phyloP scores from a whole-genome alignment of 2,888 invertebrate genomes.

The Syritta pipiens region DNA sequence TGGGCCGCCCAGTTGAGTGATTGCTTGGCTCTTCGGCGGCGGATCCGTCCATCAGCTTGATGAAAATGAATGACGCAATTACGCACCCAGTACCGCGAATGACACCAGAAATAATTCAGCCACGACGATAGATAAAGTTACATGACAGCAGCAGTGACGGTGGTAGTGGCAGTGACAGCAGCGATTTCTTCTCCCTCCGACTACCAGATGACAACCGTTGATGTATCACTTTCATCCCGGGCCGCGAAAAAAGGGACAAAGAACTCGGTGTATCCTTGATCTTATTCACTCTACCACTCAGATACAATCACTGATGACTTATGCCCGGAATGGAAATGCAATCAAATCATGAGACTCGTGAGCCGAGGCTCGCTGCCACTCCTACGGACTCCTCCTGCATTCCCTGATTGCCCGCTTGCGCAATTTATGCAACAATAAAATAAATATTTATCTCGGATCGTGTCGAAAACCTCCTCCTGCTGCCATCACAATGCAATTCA shows the following conservation, averaged over 20 bases:
- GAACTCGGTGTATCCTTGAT: slow-evolving; percentile 38
- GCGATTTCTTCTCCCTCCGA: neutral
- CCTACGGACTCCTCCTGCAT: slow-evolving; percentile 47
- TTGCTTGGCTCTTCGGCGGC: slow-evolving; percentile 23
- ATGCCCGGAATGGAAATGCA: slow-evolving; percentile 35
- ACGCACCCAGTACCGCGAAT: slow-evolving; percentile 60
- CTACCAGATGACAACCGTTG: slow-evolving; percentile 37
- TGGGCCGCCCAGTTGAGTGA: slow-evolving; percentile 23
- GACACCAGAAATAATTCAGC: slow-evolving; percentile 61
- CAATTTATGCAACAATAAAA: slow-evolving; percentile 75
- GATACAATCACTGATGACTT: slow-evolving; percentile 36
- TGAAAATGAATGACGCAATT: slow-evolving; percentile 68
- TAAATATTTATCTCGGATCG: slow-evolving; percentile 79
- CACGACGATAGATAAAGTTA: slow-evolving; percentile 62
- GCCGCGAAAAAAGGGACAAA: neutral
- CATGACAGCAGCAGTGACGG: slow-evolving; percentile 49
- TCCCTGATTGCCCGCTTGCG: slow-evolving; percentile 59
- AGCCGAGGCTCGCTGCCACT: slow-evolving; percentile 44
- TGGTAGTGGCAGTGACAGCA: too few relatives aligned
- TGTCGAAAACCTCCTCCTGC: slow-evolving; percentile 76
- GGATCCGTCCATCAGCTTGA: slow-evolving; percentile 61
- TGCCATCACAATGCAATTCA: slow-evolving; percentile 37
- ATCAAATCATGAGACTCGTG: slow-evolving; percentile 62
- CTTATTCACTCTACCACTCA: slow-evolving; percentile 15
- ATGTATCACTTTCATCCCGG: slow-evolving; percentile 29